Base-by-base conservation (phyloP, 2,113 vertebrate genomes). In the Amazona guildingii region DNA sequence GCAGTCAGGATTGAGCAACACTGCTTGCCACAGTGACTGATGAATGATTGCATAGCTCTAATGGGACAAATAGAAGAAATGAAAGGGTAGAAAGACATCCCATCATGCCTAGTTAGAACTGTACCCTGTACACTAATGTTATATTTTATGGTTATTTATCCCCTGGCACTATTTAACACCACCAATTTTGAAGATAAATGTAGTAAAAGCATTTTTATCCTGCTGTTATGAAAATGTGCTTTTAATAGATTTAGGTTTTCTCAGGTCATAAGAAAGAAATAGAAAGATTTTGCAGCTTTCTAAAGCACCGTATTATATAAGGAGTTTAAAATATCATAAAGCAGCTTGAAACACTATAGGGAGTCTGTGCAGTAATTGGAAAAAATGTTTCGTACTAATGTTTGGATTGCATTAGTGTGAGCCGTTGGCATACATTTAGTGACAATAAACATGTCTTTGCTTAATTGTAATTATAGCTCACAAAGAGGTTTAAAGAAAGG, bases 271-370 rank as follows among this genome's bases (percentile, higher is more conserved):
- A 85, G 83, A 63, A 96, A 95, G 88, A 77, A 96, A 95, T 49
- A 95, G 87, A 95, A 96, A 95, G 82, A 94, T 92, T 93, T 90
- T 87, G 86, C 51, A 90, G 86, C 82, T 95, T 97, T 97, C 83
- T 84, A 86, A 97, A 97, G 76, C 92, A 96, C 78, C 98, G 91
- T 93, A 98, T 98, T 98, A 98, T 98, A 98, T 97, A 98, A 79
- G 73, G 97, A 98, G 95, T 98, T 98, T 98, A 98, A 98, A 98
- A 98, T 98, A 97, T 98, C 97, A 98, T 97, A 98, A 98, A 98
- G 94, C 98, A 98, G 98, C 96, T 98, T 97, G 97, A 95, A 96
- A 97, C 96, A 97, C 98, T 97, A 96, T 88, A 96, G 96, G 97
- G 97, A 96, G 86, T 72, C 82, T 75, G 73, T 89, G 94, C 92